Evolutionary conservation across 2,888 invertebrate genomes (phyloP), one percentile per base, ranked within the genome.

Genomic region (Drosophila melanosoma): DNA sequence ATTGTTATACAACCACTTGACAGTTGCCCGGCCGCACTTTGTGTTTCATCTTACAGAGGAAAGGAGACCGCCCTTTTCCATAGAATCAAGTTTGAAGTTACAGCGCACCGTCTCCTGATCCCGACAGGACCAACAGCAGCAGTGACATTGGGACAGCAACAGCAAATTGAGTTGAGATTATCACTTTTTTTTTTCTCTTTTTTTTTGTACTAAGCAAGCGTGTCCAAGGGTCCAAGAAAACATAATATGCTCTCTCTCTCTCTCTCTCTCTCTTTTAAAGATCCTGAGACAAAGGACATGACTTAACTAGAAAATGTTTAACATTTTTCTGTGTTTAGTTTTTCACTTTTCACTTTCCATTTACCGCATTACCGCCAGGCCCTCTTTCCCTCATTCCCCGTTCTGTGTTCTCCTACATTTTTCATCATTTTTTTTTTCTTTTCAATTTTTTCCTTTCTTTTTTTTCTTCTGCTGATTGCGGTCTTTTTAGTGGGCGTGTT

Each of bases 281-380:
- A 74, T 38, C 40, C 52, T 56, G 17, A 35, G 52, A 62, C 54
- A 75, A 62, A 35, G 49, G 73, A 82, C 84, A 87, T 82, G 82
- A 87, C 84, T 87, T 85, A 83, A 87, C 87, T 79, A 83, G 85
- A 85, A 85, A 81, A 76, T 85, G 73, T 72, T 79, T 74, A 79
- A 76, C 78, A 73, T 78, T 81, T 67, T 64, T 64, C 75, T 73
- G 57, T 42, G 57, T 42, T 42, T 57, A 42, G 57, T 57, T 57
- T 57, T 57, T 57, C 80, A 72, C 69, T 76, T 79, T 81, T 79
- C 79, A 63, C 67, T 66, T 76, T 57, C 57, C 57, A 29, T 57
- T 57, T 32, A 10, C 56, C 40, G 54, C n/a, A 36, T 38, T 17
- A 38, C 36, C 36, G 26, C 5, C 54, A 26, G 38, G 35, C 38